Percentiles rank a stretch among this genome's conserved stretches.
phyloP scores from a whole-genome alignment of 2,113 vertebrate species.

The Romanogobio albipinnatus region DNA sequence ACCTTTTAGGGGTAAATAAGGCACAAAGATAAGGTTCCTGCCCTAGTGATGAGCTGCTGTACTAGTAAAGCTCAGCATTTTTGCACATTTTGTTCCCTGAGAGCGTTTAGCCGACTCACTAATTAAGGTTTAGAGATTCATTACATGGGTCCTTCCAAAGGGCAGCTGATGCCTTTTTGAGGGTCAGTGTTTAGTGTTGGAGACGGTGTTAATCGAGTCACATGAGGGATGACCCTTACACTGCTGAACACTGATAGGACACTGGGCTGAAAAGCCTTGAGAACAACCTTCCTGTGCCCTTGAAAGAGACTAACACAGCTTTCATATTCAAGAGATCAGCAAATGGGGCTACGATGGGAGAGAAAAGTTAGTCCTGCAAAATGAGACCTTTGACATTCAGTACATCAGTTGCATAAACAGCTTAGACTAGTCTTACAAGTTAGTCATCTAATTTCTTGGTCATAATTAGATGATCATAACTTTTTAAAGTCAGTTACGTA shows the following conservation, averaged over 20 bases:
- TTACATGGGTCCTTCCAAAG: neutral
- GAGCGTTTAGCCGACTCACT: neutral
- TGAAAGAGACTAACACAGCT: neutral
- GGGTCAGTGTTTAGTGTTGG: neutral
- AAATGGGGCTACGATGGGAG: neutral
- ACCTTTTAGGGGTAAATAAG: no score
- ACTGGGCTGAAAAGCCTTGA: neutral
- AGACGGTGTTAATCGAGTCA: constrained; percentile 5
- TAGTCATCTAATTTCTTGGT: no score
- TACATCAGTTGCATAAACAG: neutral
- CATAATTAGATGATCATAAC: no score
- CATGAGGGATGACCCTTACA: neutral
- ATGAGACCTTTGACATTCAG: neutral
- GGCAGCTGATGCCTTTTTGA: neutral
- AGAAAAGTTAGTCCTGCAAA: neutral
- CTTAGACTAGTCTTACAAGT: no score
- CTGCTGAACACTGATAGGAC: neutral
- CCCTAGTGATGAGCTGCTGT: no score
- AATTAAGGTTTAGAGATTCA: neutral
- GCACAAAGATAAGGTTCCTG: no score
- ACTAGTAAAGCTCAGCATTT: neutral
- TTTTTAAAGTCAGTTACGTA: no score
- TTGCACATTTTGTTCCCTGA: neutral
- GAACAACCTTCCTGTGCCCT: neutral
- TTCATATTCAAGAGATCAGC: neutral